Base-by-base conservation (phyloP, 2,113 vertebrate genomes). In the Atlantisia rogersi region DNA sequence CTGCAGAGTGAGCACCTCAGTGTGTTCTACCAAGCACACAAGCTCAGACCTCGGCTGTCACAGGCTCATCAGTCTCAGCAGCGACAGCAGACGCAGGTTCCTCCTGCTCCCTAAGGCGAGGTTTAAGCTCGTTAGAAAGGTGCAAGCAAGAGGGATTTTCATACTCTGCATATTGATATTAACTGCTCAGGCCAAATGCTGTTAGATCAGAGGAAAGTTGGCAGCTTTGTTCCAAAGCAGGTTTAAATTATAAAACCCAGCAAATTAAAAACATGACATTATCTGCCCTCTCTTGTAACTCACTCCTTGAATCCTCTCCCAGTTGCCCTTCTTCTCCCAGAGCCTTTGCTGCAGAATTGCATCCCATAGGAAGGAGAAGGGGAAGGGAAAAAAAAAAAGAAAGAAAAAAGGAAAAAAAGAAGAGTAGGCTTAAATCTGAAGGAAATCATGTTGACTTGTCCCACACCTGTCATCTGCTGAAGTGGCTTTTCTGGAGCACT, bases 401-500 rank as follows among this genome's bases (percentile, higher is more conserved):
- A 91, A 22, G 21, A 22, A 22, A 48, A 21, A 48, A 11, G 48
- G 17, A 46, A 48, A 48, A 48, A 94, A 82, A 88, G 87, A 92
- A 73, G 56, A 90, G 52, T 42, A 97, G 94, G 91, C 90, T 95
- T 89, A 95, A 96, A 96, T 95, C 86, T 88, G 82, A 96, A 73
- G 83, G 91, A 92, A 97, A 94, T 89, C 67, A 79, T 93, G 84
- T 96, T 96, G 96, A 88, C 92, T 94, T 94, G 91, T 95, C 95
- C 97, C 95, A 90, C 86, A 93, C 82, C 91, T 90, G 88, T 93
- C 96, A 95, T 89, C 95, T 89, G 86, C 90, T 96, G 88, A 94
- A 96, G 90, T 96, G 93, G 95, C 87, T 95, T 96, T 96, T 97
- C 96, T 95, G 87, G 92, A 97, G 96, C 91, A 96, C 82, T 92